Conservation (phyloP, 2,113 vertebrate species). For the Lontra canadensis region DNA sequence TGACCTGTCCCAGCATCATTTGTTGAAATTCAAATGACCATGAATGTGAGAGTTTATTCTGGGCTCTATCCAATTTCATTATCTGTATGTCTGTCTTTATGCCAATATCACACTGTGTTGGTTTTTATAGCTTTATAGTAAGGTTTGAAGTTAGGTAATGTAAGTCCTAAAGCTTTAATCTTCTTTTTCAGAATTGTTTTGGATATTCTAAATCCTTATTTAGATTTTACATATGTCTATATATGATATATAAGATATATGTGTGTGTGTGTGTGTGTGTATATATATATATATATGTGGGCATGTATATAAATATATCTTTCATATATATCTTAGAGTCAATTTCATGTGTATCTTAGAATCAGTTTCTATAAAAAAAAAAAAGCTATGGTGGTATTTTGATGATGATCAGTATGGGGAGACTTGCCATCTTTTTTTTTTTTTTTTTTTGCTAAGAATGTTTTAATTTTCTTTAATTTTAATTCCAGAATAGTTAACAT, state of each 20-base stretch:
- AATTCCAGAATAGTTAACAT: not conserved
- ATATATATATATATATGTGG: accelerated
- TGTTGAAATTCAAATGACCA: not conserved
- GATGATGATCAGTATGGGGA: not conserved
- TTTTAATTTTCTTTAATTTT: not conserved
- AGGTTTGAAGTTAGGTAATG: not conserved
- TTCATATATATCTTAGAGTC: too few species aligned
- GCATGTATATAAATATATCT: too few species aligned
- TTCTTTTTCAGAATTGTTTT: not conserved
- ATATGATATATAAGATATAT: not conserved
- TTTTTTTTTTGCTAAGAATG: not conserved
- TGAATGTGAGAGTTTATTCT: not conserved
- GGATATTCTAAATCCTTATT: not conserved
- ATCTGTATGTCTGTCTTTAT: not conserved
- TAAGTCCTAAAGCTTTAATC: not conserved
- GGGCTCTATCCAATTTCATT: not conserved
- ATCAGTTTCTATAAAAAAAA: not conserved
- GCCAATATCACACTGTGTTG: not conserved
- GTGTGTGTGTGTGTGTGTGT: too few species aligned
- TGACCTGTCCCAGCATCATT: not conserved
- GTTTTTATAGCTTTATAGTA: not conserved
- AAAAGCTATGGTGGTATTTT: not conserved
- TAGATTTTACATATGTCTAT: not conserved
- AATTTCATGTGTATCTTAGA: too few species aligned
- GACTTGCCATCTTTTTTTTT: not conserved